Percentiles rank a stretch among this genome's conserved stretches.
These are phyloP conservation scores for Isoperla grammatica DNA, from an alignment of 2,888 invertebrate species.

Conservation along the genomic window DNA sequence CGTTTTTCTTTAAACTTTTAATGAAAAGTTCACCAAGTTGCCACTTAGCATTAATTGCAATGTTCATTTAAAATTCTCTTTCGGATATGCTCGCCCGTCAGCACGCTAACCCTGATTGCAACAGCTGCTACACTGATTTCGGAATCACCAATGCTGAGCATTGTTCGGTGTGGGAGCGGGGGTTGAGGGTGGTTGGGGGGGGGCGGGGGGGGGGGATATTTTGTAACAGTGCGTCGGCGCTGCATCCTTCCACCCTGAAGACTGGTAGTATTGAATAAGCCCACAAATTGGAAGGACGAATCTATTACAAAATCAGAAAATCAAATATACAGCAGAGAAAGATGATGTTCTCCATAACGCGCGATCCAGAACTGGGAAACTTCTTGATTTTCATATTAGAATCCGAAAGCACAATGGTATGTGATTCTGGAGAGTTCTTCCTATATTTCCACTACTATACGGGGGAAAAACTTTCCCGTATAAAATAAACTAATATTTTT, in stretches of 20 bases:
- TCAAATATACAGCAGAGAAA: slow-evolving; percentile 15
- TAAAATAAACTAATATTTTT: too few species aligned
- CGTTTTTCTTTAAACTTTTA: slow-evolving; percentile 27
- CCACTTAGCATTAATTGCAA: slow-evolving; percentile 33
- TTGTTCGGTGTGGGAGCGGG: slow-evolving; percentile 11
- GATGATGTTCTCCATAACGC: too few species aligned
- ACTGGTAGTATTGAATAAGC: slow-evolving; percentile 18
- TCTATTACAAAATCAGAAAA: slow-evolving; percentile 26
- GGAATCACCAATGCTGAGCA: slow-evolving; percentile 25
- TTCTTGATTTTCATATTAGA: too few species aligned
- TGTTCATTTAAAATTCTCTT: slow-evolving; percentile 33
- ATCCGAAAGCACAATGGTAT: too few species aligned
- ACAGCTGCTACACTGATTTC: slow-evolving; percentile 26
- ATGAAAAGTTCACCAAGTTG: slow-evolving; percentile 31
- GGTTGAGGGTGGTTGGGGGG: background rate
- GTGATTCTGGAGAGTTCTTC: too few species aligned
- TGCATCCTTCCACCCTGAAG: background rate
- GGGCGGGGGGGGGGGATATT: slow-evolving; percentile 13
- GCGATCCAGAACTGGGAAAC: too few species aligned
- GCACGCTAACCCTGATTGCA: background rate
- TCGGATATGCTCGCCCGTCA: slow-evolving; percentile 9
- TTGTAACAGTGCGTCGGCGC: background rate
- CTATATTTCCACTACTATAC: too few species aligned
- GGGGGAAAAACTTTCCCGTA: too few species aligned
- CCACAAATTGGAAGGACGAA: slow-evolving; percentile 15